These are phyloP conservation scores for Uria lomvia DNA, from an alignment of 2,113 vertebrate species.

Conservation along the genomic window DNA sequence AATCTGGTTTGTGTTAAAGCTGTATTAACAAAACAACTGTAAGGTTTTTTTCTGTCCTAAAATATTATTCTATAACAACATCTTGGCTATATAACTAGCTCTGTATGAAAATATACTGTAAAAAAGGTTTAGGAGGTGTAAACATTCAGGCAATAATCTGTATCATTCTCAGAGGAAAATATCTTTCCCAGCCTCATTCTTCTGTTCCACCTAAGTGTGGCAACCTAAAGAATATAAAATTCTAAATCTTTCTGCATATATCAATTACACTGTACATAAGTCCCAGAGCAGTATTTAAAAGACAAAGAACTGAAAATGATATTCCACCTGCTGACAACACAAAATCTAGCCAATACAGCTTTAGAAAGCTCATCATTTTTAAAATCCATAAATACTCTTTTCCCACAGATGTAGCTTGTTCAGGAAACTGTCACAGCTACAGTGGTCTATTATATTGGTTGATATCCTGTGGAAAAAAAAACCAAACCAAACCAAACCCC, in stretches of 20 bases:
- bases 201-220: conserved; percentile 38
- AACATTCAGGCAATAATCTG: conserved; percentile 61
- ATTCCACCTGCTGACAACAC: conserved; percentile 69
- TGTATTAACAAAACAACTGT: background rate
- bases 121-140: background rate
- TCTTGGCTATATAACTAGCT: conserved; percentile 12
- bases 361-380: conserved; percentile 48
- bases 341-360: conserved; percentile 57
- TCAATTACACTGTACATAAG: conserved; percentile 54
- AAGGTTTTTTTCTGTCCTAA: conserved; percentile 23
- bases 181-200: conserved; percentile 59
- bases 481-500: background rate
- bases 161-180: conserved; percentile 61
- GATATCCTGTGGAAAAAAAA: background rate
- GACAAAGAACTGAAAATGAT: conserved; percentile 67
- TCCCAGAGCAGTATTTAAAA: conserved; percentile 68
- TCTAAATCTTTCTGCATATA: conserved; percentile 53
- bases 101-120: conserved; percentile 36
- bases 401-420: background rate
- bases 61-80: conserved; percentile 38
- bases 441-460: background rate
- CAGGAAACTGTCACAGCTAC: background rate
- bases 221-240: conserved; percentile 67
- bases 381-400: conserved; percentile 50
- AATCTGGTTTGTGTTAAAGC: background rate